phyloP scores from a whole-genome alignment of 2,888 invertebrate genomes.

The Elaeidobius kamerunicus region DNA sequence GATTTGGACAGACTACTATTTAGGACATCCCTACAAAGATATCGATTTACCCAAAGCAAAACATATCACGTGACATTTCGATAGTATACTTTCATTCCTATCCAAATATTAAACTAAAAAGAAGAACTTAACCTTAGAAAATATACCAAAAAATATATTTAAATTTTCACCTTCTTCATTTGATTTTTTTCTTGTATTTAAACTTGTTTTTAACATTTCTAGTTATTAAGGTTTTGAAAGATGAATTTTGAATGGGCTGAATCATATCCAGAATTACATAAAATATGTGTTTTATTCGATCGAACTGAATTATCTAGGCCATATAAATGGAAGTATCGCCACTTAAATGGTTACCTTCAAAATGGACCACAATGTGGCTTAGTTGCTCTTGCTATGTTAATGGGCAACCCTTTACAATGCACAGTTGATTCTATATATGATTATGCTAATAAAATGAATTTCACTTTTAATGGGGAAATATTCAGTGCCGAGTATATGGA shows the following conservation, averaged over 20 bases:
- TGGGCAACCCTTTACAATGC: conserved; percentile 55
- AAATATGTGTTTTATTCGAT: conserved; percentile 57
- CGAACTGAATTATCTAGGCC: conserved; percentile 55
- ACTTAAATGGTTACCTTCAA: conserved; percentile 46
- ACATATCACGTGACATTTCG: no score
- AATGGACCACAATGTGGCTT: conserved; percentile 80
- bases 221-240: background rate
- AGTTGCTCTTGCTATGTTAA: conserved; percentile 80
- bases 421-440: conserved; percentile 56
- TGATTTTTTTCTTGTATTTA: no score
- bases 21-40: no score
- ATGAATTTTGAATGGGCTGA: conserved; percentile 58
- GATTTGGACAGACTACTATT: no score
- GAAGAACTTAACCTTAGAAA: no score
- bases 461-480: conserved; percentile 85
- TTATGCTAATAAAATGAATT: conserved; percentile 61
- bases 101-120: no score
- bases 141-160: no score
- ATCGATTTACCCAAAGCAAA: no score
- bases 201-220: no score
- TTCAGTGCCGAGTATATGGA: conserved; percentile 74
- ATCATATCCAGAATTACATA: conserved; percentile 55
- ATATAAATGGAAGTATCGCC: conserved; percentile 46
- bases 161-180: no score
- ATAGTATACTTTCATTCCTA: no score